Percentiles rank a stretch among this genome's conserved stretches.
These are phyloP conservation scores for Nixonia krombeini DNA, from an alignment of 1,140 invertebrate genomes.

Conservation along the genomic window DNA sequence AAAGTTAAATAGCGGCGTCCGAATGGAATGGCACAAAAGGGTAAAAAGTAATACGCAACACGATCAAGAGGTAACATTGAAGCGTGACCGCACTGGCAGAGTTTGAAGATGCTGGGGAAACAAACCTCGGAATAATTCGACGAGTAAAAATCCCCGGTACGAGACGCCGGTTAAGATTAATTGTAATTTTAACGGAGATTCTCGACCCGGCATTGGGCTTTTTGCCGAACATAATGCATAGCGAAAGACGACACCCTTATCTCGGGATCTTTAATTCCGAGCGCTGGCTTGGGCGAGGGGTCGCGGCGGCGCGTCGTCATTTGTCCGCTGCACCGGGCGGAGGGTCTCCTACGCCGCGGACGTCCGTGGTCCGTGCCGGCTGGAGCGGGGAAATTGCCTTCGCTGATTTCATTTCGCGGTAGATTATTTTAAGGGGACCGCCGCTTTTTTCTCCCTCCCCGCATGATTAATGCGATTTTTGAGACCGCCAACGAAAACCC, in stretches of 20 bases:
- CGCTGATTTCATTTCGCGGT: constrained; percentile 69
- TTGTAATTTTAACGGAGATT: constrained; percentile 52
- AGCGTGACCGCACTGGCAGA: too few relatives aligned
- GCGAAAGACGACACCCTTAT: constrained; percentile 69
- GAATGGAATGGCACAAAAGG: too few relatives aligned
- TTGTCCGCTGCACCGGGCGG: constrained; percentile 54
- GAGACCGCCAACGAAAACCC: constrained; percentile 21
- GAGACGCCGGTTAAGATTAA: constrained; percentile 43
- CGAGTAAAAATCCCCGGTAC: constrained; percentile 3
- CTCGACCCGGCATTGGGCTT: constrained; percentile 36
- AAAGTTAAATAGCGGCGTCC: too few relatives aligned
- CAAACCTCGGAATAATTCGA: too few relatives aligned
- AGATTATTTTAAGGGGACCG: constrained; percentile 70
- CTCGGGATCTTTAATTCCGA: constrained; percentile 69
- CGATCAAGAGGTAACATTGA: too few relatives aligned
- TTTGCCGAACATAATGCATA: constrained; percentile 56
- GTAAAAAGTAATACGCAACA: too few relatives aligned
- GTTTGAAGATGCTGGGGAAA: too few relatives aligned
- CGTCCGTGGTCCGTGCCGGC: constrained; percentile 29
- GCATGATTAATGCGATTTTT: constrained; percentile 68
- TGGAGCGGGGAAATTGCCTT: constrained; percentile 65
- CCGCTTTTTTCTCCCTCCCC: constrained; percentile 54
- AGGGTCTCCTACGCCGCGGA: constrained; percentile 13
- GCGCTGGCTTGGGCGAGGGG: constrained; percentile 56
- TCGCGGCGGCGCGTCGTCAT: constrained; percentile 61